A percentile compares a stretch with the other conserved stretches of the same genome.
These are phyloP conservation scores for Oreochromis tanganicae DNA, from an alignment of 2,113 vertebrate genomes.

Conservation along the genomic window DNA sequence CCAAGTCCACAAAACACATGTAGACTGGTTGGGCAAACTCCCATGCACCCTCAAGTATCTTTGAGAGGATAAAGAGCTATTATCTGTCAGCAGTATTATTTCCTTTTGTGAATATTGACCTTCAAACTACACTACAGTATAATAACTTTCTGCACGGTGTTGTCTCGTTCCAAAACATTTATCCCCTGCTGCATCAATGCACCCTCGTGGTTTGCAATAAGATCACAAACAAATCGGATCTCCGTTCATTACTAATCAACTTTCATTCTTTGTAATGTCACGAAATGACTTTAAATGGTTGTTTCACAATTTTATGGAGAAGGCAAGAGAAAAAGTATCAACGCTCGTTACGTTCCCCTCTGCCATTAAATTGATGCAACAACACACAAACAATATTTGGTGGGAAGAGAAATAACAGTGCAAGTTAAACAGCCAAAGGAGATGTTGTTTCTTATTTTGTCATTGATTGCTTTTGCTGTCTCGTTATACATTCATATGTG, in stretches of 20 bases:
- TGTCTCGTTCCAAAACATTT: background rate
- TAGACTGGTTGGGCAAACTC: background rate
- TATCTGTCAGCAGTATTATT: background rate
- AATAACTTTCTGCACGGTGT: background rate
- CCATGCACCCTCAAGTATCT: background rate
- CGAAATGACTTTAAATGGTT: constrained; percentile 24
- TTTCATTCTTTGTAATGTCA: background rate
- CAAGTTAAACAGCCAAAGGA: background rate
- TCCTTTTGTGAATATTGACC: background rate
- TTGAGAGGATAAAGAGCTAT: background rate
- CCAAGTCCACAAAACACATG: background rate
- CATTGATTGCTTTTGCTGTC: background rate
- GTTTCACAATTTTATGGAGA: constrained; percentile 12
- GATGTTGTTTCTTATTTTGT: background rate
- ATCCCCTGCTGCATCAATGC: background rate
- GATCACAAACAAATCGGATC: background rate
- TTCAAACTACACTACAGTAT: background rate
- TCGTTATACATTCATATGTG: background rate
- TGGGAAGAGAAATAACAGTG: background rate
- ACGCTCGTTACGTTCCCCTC: constrained; percentile 3
- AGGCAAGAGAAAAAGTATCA: background rate
- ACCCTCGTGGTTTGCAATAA: background rate
- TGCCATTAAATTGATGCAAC: constrained; percentile 28
- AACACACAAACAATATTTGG: background rate
- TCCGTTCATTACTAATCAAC: constrained; percentile 1